These are phyloP conservation scores for Mechanitis mazaeus DNA, from an alignment of 2,888 invertebrate species.

Conservation along the genomic window DNA sequence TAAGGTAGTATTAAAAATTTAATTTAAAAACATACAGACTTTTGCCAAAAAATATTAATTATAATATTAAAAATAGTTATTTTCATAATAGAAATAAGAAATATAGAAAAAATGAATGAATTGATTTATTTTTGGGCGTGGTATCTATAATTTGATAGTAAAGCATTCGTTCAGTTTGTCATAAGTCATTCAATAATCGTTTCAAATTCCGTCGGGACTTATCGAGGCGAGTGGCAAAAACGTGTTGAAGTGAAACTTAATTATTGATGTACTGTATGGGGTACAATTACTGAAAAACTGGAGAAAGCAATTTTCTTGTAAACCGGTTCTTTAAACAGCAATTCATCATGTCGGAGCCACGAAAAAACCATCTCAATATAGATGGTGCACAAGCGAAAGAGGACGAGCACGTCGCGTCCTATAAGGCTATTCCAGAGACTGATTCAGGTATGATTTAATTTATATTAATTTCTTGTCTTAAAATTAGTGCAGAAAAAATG, in stretches of 20 bases:
- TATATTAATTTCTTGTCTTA: slow-evolving; percentile 18
- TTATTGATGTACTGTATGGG: slow-evolving; percentile 12
- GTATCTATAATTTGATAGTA: no score
- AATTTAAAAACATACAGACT: no score
- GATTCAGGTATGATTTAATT: slow-evolving; percentile 62
- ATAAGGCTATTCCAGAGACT: slow-evolving; percentile 77
- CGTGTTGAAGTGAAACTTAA: slow-evolving; percentile 16
- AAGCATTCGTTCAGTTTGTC: no score
- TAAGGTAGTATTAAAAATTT: no score
- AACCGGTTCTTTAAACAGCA: slow-evolving; percentile 26
- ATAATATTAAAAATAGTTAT: no score
- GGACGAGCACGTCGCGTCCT: slow-evolving; percentile 68
- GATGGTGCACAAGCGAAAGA: slow-evolving; percentile 71
- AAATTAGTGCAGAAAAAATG: background rate
- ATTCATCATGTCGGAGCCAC: slow-evolving; percentile 60
- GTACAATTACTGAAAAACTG: slow-evolving; percentile 15
- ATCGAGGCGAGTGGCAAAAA: background rate
- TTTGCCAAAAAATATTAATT: no score
- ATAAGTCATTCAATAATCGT: background rate
- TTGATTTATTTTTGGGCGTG: no score
- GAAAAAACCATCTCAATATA: slow-evolving; percentile 63
- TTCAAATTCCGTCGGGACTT: background rate
- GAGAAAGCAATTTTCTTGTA: slow-evolving; percentile 17
- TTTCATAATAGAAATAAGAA: no score
- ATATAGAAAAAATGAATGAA: no score